Conservation (phyloP, 1,140 invertebrate species). For the Marisa cornuarietis region DNA sequence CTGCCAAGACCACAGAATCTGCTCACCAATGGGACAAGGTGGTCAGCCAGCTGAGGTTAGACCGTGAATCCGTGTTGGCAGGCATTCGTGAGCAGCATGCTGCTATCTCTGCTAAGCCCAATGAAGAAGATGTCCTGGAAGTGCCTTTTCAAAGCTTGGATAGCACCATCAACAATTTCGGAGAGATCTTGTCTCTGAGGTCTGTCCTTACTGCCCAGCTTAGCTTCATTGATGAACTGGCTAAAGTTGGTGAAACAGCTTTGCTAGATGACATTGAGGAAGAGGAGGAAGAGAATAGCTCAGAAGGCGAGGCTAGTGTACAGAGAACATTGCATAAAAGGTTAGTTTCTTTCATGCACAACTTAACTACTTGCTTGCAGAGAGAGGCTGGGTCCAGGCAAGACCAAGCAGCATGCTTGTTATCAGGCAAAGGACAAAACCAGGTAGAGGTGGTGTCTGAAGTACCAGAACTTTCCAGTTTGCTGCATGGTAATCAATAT, state of each 20-base stretch:
- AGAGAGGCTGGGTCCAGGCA: conserved; percentile 53
- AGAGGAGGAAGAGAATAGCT: conserved; percentile 2
- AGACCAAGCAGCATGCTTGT: background rate
- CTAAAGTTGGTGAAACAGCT: conserved; percentile 39
- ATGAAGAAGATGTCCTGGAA: conserved; percentile 20
- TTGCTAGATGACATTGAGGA: conserved; percentile 32
- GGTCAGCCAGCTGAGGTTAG: conserved; percentile 28
- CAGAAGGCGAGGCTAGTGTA: conserved; percentile 7
- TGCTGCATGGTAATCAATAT: conserved; percentile 24
- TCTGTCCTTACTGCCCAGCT: conserved; percentile 41
- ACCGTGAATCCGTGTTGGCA: conserved; percentile 26
- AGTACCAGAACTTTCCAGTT: background rate
- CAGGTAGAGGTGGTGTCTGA: background rate
- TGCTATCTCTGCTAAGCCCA: conserved; percentile 19
- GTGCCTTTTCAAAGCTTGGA: conserved; percentile 38
- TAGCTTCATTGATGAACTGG: conserved; percentile 41
- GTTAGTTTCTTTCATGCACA: conserved; percentile 30
- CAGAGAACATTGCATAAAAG: conserved; percentile 28
- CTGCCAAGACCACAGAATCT: conserved; percentile 26
- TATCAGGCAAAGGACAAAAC: background rate
- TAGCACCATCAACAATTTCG: conserved; percentile 43
- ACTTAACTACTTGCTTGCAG: conserved; percentile 43
- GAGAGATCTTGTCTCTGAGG: conserved; percentile 47
- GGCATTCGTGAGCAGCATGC: conserved; percentile 28
- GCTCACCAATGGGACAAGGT: conserved; percentile 36